A percentile compares a stretch with the other conserved stretches of the same genome.
Conservation (phyloP, 2,888 invertebrate species). For the Apodemia hepburni region DNA sequence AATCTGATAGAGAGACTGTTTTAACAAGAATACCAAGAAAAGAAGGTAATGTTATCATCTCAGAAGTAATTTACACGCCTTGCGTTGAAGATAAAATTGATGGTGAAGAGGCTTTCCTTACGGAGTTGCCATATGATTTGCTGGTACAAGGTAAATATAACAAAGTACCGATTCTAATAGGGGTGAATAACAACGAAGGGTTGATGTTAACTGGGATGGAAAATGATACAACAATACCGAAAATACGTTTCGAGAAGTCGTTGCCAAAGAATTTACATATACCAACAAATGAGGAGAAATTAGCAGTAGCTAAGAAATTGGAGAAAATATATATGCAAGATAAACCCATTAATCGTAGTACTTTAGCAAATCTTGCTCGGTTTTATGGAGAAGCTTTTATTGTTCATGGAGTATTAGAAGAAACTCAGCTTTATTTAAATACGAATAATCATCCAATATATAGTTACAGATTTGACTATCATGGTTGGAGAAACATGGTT, state of each 20-base stretch:
- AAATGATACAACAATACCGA: conserved; percentile 44
- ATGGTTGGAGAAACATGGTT: conserved; percentile 46
- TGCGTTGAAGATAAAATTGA: conserved; percentile 52
- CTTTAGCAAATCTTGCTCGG: conserved; percentile 46
- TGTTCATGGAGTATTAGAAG: conserved; percentile 45
- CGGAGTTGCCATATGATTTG: conserved; percentile 47
- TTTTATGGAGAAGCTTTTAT: conserved; percentile 49
- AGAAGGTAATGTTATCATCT: conserved; percentile 44
- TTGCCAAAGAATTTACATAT: conserved; percentile 57
- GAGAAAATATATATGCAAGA: conserved; percentile 56
- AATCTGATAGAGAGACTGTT: conserved; percentile 50
- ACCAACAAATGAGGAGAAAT: conserved; percentile 37
- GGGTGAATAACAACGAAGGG: conserved; percentile 54
- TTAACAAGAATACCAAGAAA: conserved; percentile 51
- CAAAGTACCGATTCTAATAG: conserved; percentile 61
- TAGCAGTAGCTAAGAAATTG: conserved; percentile 42
- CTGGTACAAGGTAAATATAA: conserved; percentile 48
- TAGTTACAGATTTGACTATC: conserved; percentile 52
- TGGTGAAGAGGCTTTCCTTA: conserved; percentile 59
- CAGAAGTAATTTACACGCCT: conserved; percentile 53
- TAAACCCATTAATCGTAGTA: conserved; percentile 44
- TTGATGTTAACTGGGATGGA: conserved; percentile 48
- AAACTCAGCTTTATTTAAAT: conserved; percentile 47
- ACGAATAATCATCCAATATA: conserved; percentile 47
- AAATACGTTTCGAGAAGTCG: conserved; percentile 46